A percentile compares a stretch with the other conserved stretches of the same genome.
Conservation (phyloP, 2,113 vertebrate species). For the Archocentrus centrarchus region DNA sequence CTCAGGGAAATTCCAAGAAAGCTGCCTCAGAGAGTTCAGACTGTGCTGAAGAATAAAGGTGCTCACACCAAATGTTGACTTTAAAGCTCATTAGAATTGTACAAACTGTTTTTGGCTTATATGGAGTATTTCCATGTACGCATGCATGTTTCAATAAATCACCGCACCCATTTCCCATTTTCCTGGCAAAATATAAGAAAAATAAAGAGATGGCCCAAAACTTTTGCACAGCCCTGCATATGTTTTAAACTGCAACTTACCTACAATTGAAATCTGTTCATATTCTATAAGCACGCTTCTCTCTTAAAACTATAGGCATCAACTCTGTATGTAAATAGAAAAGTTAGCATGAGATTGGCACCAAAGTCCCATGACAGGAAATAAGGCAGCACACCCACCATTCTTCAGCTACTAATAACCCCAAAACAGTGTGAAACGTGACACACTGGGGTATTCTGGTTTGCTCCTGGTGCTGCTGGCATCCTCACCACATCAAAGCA, state of each 20-base stretch:
- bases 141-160: neutral
- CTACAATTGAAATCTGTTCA: neutral
- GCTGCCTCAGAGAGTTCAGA: neutral
- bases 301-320: neutral
- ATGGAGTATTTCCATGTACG: neutral
- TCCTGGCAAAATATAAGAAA: neutral
- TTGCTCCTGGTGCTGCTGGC: conserved; percentile 67
- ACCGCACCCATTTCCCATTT: neutral
- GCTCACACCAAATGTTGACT: neutral
- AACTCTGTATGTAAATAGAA: neutral
- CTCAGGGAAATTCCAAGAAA: neutral
- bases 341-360: neutral
- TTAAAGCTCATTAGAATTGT: neutral
- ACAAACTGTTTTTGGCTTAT: neutral
- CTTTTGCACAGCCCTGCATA: neutral
- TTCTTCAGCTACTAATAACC: conserved; percentile 18
- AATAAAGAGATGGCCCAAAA: neutral
- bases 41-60: neutral
- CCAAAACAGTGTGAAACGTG: conserved; percentile 44
- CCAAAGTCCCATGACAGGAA: neutral
- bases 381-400: conserved; percentile 16
- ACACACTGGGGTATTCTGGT: conserved; percentile 49
- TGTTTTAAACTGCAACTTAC: neutral
- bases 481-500: conserved; percentile 72
- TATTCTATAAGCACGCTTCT: neutral